phyloP scores from a whole-genome alignment of 2,888 invertebrate species.

The Autographa gamma region DNA sequence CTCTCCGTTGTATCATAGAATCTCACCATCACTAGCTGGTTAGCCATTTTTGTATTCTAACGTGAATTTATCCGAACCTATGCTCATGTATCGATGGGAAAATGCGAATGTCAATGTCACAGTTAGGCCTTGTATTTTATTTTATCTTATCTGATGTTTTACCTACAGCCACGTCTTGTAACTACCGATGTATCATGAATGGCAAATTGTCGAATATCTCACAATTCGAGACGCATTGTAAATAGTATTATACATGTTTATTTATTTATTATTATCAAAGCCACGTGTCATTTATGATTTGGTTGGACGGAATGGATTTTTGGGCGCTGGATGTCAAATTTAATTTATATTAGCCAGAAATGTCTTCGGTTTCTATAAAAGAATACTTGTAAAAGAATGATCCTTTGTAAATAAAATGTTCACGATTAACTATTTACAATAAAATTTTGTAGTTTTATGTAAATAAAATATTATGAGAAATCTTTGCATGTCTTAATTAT shows the following conservation, averaged over 20 bases:
- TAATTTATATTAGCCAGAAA: slow-evolving; percentile 21
- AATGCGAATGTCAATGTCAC: slow-evolving; percentile 47
- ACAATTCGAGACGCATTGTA: slow-evolving; percentile 63
- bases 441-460: slow-evolving; percentile 69
- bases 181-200: slow-evolving; percentile 44
- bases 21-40: slow-evolving; percentile 56
- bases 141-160: slow-evolving; percentile 55
- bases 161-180: slow-evolving; percentile 60
- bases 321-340: slow-evolving; percentile 37
- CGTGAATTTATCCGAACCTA: slow-evolving; percentile 39
- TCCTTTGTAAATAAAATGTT: slow-evolving; percentile 73
- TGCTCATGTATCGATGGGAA: slow-evolving; percentile 46
- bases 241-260: slow-evolving; percentile 65
- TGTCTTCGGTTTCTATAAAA: slow-evolving; percentile 28
- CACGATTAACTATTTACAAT: slow-evolving; percentile 63
- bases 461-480: slow-evolving; percentile 63
- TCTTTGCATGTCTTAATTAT: slow-evolving; percentile 58
- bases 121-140: slow-evolving; percentile 47
- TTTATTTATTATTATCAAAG: slow-evolving; percentile 48
- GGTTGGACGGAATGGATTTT: slow-evolving; percentile 40
- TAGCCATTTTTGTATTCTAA: slow-evolving; percentile 43
- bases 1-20: slow-evolving; percentile 62
- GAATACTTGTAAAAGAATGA: slow-evolving; percentile 29
- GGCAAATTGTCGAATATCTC: slow-evolving; percentile 53
- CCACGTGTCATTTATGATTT: slow-evolving; percentile 46